These are phyloP conservation scores for Myiagra hebetior DNA, from an alignment of 2,113 vertebrate species.

Conservation along the genomic window DNA sequence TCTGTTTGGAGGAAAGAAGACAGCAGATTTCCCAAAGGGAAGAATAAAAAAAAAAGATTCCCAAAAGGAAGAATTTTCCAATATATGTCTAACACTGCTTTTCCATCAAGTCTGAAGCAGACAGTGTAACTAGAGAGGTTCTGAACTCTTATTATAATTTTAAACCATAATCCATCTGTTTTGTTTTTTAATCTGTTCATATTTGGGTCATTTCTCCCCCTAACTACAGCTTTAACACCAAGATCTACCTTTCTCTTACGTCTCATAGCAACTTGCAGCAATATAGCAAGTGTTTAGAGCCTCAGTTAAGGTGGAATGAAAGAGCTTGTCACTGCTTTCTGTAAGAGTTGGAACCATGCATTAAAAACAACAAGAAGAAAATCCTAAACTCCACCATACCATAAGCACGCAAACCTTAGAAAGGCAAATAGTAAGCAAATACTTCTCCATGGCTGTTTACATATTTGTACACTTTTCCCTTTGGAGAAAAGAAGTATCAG, in stretches of 20 bases:
- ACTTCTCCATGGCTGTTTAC: not conserved
- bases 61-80: not conserved
- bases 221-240: not conserved
- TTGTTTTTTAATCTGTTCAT: not conserved
- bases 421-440: not conserved
- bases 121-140: not conserved
- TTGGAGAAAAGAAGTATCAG: not conserved
- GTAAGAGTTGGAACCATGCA: fast-evolving
- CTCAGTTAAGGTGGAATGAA: not conserved
- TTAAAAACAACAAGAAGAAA: not conserved
- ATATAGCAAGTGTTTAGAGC: not conserved
- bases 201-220: not conserved
- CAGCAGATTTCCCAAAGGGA: not conserved
- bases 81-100: not conserved
- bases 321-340: not conserved
- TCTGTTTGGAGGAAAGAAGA: not conserved
- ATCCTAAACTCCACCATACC: not conserved
- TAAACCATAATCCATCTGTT: not conserved
- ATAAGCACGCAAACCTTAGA: not conserved
- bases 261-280: not conserved
- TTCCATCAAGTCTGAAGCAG: not conserved
- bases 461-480: not conserved
- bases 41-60: not conserved
- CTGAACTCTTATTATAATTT: not conserved
- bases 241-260: not conserved